Conservation (phyloP, 2,113 vertebrate species). For the Ciconia boyciana region DNA sequence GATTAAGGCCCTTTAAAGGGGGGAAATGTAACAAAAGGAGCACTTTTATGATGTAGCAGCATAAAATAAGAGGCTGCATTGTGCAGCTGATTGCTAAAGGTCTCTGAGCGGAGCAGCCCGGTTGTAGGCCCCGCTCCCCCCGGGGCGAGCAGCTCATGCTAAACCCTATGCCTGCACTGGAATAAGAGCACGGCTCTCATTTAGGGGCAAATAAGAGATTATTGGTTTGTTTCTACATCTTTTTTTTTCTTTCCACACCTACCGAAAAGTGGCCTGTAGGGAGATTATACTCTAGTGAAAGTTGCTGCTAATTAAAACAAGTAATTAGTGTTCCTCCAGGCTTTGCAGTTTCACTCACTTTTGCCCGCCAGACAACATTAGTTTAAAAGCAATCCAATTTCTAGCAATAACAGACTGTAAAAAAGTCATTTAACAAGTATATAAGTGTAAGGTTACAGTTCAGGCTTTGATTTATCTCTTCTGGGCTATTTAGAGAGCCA, state of each 20-base stretch:
- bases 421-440: conserved; percentile 82
- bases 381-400: conserved; percentile 83
- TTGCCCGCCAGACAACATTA: conserved; percentile 80
- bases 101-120: conserved; percentile 83
- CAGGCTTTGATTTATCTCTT: conserved; percentile 75
- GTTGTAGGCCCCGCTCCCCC: conserved; percentile 70
- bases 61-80: conserved; percentile 94
- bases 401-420: conserved; percentile 81
- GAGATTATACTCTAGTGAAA: conserved; percentile 92
- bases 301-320: conserved; percentile 95
- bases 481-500: conserved; percentile 59
- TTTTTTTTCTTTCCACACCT: conserved; percentile 72
- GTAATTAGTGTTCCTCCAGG: conserved; percentile 97
- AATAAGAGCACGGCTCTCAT: conserved; percentile 76
- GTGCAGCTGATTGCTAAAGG: conserved; percentile 88
- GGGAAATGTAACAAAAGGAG: conserved; percentile 96
- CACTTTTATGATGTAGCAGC: conserved; percentile 97
- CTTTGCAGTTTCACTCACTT: conserved; percentile 85
- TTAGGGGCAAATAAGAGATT: conserved; percentile 85
- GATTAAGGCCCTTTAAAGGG: conserved; percentile 93
- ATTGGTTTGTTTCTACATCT: conserved; percentile 88
- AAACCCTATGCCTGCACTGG: conserved; percentile 78
- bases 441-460: conserved; percentile 79
- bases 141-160: conserved; percentile 75
- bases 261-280: conserved; percentile 82